Evolutionary conservation across 1,140 invertebrate genomes (phyloP), one percentile per base, ranked within the genome.

Genomic region (Caenorhabditis briggsae): DNA sequence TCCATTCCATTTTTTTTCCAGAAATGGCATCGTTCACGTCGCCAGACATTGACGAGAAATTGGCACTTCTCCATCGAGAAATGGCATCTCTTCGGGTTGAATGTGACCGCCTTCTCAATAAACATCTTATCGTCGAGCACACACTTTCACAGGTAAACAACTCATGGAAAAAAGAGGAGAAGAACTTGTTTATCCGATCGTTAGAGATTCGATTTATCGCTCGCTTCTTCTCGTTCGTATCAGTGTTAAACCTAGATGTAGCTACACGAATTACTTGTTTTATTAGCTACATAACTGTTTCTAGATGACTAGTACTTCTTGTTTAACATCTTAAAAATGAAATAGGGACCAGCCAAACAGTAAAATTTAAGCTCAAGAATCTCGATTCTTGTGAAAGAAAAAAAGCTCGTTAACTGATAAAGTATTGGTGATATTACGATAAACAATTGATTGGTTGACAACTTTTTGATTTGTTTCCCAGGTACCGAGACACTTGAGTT

Each of bases 41-140:
- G 5, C 70, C 70, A 20, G 70, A 78, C 14, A 78, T 94, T 43
- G 94, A 94, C 65, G 88, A 91, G 50, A 94, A 94, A 88, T 89
- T 94, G 70, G 92, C 93, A n/a, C 89, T 92, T 65, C 90, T 94
- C 25, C 93, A 94, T 88, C 92, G 92, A 87, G 94, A 94, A 90
- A 94, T 94, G 93, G 93, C 94, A 87, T 93, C 93, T 14, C 94
- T 94, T 86, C 93, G 94, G 84, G 89, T 94, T 46, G 93, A 94
- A 89, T 94, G 94, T 89, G 93, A 93, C 85, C 89, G 90, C 16
- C 84, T 93, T 74, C 89, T 93, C 9, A 90, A 89, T 48, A 88
- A 88, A 53, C 91, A 92, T 82, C 85, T 89, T 23, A 70, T 82
- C 11, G 87, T 86, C 12, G 88, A 87, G 86, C 59, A 85, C 53